Base-by-base conservation (phyloP, 2,888 invertebrate genomes). In the Sipha maydis region DNA sequence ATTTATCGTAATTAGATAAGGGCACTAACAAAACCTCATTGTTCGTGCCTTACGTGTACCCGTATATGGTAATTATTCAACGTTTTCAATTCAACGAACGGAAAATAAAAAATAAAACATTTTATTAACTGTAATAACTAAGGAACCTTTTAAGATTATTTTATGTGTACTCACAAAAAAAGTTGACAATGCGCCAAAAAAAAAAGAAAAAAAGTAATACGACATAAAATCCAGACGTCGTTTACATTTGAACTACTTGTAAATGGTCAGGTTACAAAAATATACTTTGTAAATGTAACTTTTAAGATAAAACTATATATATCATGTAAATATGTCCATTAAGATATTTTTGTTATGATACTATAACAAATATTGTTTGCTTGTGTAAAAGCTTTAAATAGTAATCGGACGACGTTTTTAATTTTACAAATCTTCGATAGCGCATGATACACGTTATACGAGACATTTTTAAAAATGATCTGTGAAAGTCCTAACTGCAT, bases 161-260 rank as follows among this genome's bases (percentile, higher is more conserved):
- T 41, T 41, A 41, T 41, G 48, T 14, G 28, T 75, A 41, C 41
- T 67, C 67, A 25, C 67, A 17, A 85, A 85, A 69, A 69, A 14
- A 17, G 41, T 31, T 25, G 85, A 67, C 8, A 77, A 34, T 48
- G 25, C 34, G 85, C 67, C 67, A 77, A 69, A 73, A 38, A 56
- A 25, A 75, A 61, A 1, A n/a, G 41, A 31, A 67, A 67, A 48
- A 48, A 8, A 21, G 21, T n/a, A 31, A 19, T 56, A 31, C n/a
- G 31, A 77, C 85, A 77, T 85, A 85, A 77, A 85, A 69, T 48
- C 41, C 77, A 85, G 77, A 85, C 48, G 31, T 85, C 77, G 67
- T 85, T 85, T 77, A 85, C 48, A 77, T 31, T 31, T n/a, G n/a
- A 67, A 85, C 85, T 77, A 85, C 85, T 85, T 85, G 85, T 77